A percentile compares a stretch with the other conserved stretches of the same genome.
Evolutionary conservation across 2,797 vertebrate species (phyloP).

Genomic region (Benthosema pterotum): DNA sequence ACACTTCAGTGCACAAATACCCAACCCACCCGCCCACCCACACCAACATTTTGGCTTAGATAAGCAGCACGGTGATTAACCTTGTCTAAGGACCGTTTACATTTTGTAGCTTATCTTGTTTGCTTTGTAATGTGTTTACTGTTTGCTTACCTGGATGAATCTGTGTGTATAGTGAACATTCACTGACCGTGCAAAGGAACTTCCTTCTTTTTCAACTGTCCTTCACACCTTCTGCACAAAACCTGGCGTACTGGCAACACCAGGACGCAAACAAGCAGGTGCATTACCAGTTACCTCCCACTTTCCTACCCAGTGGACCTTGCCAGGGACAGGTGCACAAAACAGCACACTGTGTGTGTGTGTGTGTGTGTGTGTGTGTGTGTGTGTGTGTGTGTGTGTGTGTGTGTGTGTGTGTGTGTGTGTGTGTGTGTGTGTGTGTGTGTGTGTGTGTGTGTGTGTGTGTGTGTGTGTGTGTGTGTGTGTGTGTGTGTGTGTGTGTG

Average conservation of each 20-base stretch:
- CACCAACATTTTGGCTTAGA: slow-evolving; percentile 15
- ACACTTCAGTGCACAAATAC: background rate
- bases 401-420: background rate
- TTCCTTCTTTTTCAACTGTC: slow-evolving; percentile 45
- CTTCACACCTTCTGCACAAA: slow-evolving; percentile 17
- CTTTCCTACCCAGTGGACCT: background rate
- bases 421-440: background rate
- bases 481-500: background rate
- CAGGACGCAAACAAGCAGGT: background rate
- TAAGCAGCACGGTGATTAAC: slow-evolving; percentile 15
- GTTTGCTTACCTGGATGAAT: slow-evolving; percentile 14
- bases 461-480: background rate
- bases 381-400: background rate
- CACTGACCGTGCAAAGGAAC: slow-evolving; percentile 36
- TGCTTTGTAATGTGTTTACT: slow-evolving; percentile 19
- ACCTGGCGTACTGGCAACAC: slow-evolving; percentile 21
- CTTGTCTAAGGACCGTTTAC: slow-evolving; percentile 16
- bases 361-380: background rate
- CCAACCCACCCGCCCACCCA: background rate
- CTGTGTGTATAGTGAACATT: background rate
- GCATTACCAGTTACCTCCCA: background rate
- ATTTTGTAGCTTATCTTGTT: slow-evolving; percentile 27
- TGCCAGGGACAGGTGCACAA: no score
- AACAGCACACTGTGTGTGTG: background rate
- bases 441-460: background rate